Evolutionary conservation across 2,888 invertebrate species (phyloP).

Genomic region (Polietes domitor): DNA sequence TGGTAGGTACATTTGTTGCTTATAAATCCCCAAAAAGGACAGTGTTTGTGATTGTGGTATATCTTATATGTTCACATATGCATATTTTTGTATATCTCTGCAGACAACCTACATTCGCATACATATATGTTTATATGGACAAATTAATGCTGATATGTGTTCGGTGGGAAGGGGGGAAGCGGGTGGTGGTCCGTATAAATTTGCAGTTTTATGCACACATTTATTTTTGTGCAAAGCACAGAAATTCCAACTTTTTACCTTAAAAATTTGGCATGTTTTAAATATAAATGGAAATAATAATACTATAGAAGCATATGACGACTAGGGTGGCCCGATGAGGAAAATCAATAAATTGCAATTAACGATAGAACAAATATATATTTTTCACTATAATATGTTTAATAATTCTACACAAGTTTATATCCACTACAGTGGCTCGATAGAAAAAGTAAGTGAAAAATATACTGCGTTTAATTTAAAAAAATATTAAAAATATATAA

Average conservation of each 20-base stretch:
- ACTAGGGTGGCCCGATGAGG: too few relatives aligned
- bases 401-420: background rate
- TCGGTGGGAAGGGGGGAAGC: background rate
- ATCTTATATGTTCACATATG: conserved; percentile 13
- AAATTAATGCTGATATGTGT: conserved; percentile 7
- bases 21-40: conserved; percentile 1
- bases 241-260: background rate
- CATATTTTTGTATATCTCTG: conserved; percentile 26
- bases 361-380: background rate
- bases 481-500: too few relatives aligned
- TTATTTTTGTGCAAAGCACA: background rate
- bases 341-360: too few relatives aligned
- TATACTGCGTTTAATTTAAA: too few relatives aligned
- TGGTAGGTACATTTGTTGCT: background rate
- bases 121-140: background rate
- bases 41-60: conserved; percentile 34
- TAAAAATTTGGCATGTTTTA: background rate
- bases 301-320: background rate
- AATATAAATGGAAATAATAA: conserved; percentile 4
- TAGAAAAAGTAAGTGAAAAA: too few relatives aligned
- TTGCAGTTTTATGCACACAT: background rate
- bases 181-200: background rate
- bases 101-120: background rate
- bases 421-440: too few relatives aligned
- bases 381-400: background rate